Conservation (phyloP, 2,888 invertebrate species). For the Lasioglossum morio region DNA sequence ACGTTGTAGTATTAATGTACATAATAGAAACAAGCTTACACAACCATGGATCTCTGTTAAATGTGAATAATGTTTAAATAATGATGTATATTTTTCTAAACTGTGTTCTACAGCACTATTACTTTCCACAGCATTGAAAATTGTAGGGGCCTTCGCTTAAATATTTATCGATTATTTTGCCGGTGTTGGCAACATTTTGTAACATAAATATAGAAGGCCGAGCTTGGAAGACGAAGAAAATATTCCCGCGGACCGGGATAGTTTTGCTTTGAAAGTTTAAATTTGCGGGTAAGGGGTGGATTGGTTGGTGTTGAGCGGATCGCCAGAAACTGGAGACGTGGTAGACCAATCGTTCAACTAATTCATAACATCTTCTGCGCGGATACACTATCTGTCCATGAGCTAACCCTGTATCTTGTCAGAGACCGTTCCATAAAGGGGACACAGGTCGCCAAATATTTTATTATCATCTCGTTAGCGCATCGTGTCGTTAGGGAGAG, state of each 20-base stretch:
- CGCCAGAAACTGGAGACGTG: not conserved
- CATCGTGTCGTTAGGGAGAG: slow-evolving; percentile 74
- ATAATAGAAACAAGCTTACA: no score
- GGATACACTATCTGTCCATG: not conserved
- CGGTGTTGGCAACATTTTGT: not conserved
- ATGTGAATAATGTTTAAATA: not conserved
- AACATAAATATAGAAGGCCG: not conserved
- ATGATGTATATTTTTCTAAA: not conserved
- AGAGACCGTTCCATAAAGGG: slow-evolving; percentile 57
- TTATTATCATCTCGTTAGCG: slow-evolving; percentile 80
- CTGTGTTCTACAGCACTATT: not conserved
- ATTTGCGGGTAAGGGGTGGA: not conserved
- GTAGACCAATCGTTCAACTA: slow-evolving; percentile 37
- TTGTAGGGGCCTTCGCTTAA: not conserved
- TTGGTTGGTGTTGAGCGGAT: not conserved
- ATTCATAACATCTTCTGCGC: slow-evolving; percentile 44
- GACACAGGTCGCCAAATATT: slow-evolving; percentile 74
- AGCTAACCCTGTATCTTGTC: slow-evolving; percentile 33
- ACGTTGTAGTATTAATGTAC: no score
- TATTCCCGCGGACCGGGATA: not conserved
- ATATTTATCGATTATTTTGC: not conserved
- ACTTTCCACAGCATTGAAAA: not conserved
- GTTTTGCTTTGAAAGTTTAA: not conserved
- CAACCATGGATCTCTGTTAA: no score
- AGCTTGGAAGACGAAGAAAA: not conserved